phyloP scores from a whole-genome alignment of 2,888 invertebrate genomes.

The Xestia xanthographa region DNA sequence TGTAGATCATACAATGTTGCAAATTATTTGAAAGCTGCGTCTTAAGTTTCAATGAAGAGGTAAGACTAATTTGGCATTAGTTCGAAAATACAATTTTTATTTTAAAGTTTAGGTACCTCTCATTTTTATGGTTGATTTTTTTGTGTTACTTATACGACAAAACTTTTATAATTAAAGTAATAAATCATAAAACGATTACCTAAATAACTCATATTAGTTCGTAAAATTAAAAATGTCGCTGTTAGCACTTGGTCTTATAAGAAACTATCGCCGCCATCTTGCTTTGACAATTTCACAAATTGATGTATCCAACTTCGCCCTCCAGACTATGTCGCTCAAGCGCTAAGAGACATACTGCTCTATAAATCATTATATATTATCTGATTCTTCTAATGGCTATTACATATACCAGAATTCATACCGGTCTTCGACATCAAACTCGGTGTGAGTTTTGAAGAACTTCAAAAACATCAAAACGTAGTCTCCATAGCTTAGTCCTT shows the following conservation, averaged over 20 bases:
- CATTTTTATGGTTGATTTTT: neutral
- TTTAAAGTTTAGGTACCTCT: neutral
- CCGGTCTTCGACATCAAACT: neutral
- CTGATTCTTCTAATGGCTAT: neutral
- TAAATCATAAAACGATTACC: neutral
- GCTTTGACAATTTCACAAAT: neutral
- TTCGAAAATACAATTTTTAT: neutral
- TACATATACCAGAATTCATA: neutral
- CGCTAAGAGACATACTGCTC: neutral
- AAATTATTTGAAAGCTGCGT: neutral
- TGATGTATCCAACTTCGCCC: neutral
- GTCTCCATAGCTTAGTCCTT: neutral
- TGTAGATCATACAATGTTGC: slow-evolving; percentile 7
- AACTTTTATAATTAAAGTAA: neutral
- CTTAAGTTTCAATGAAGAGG: no score
- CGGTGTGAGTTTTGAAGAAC: neutral
- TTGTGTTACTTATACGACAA: neutral
- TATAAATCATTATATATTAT: neutral
- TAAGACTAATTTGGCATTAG: no score
- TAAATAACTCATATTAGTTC: neutral
- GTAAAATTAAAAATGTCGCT: neutral
- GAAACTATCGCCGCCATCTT: neutral
- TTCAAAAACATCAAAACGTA: neutral
- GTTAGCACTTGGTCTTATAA: neutral
- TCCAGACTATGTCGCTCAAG: neutral